These are phyloP conservation scores for Aporophyla lueneburgensis DNA, from an alignment of 2,888 invertebrate species.

Conservation along the genomic window DNA sequence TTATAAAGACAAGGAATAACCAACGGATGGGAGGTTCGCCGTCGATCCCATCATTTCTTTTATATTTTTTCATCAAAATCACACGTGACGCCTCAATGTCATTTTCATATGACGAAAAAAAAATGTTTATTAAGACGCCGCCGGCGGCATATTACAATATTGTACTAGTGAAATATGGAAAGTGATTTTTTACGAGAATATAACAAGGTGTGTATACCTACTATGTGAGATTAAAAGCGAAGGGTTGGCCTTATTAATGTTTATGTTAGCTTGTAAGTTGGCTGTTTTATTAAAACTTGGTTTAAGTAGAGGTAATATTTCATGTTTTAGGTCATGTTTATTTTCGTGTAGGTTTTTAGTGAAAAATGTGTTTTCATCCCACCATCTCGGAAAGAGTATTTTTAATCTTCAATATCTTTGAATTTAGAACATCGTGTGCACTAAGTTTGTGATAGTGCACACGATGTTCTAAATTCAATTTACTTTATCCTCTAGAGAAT, in stretches of 20 bases:
- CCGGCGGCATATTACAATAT: slow-evolving; percentile 89
- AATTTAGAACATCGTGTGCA: no score
- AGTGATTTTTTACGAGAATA: slow-evolving; percentile 90
- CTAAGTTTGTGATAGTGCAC: no score
- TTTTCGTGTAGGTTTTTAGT: not conserved
- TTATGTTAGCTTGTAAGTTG: slow-evolving; percentile 48
- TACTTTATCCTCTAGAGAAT: no score
- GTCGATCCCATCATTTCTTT: slow-evolving; percentile 88
- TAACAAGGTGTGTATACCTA: slow-evolving; percentile 85
- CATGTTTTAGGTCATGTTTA: not conserved
- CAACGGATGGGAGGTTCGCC: slow-evolving; percentile 71
- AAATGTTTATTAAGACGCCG: slow-evolving; percentile 90
- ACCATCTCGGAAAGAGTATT: no score
- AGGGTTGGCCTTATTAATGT: slow-evolving; percentile 81
- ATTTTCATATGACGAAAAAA: slow-evolving; percentile 89
- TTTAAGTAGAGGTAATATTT: not conserved
- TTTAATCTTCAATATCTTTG: no score
- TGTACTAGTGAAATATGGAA: slow-evolving; percentile 90
- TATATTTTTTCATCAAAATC: slow-evolving; percentile 91
- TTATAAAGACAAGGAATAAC: slow-evolving; percentile 69
- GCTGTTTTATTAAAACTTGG: slow-evolving; percentile 54
- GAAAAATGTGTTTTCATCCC: not conserved
- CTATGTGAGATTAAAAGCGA: slow-evolving; percentile 84
- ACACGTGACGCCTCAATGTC: slow-evolving; percentile 90
- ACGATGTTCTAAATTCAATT: no score